Conservation (phyloP, 2,888 invertebrate genomes). For the Theretra japonica region DNA sequence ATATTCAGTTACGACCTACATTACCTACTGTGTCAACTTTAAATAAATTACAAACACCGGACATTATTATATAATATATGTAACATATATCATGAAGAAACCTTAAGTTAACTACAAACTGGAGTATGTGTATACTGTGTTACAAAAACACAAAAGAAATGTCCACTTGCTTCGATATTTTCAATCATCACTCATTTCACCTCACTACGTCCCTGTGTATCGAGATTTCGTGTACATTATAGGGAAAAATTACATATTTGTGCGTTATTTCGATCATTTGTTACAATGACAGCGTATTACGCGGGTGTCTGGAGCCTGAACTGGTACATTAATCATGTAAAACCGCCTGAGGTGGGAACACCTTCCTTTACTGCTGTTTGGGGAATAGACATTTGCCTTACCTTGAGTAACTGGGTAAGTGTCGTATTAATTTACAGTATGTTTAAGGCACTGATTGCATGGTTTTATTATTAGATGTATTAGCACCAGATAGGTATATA, state of each 20-base stretch:
- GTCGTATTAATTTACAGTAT: neutral
- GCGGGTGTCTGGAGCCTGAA: slow-evolving; percentile 42
- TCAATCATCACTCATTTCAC: neutral
- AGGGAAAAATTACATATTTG: slow-evolving; percentile 38
- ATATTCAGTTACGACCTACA: no score
- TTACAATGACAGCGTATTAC: slow-evolving; percentile 60
- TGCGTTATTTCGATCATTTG: slow-evolving; percentile 55
- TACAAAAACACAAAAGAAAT: neutral
- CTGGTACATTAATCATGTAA: slow-evolving; percentile 48
- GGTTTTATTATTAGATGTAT: neutral
- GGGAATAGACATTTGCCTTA: neutral
- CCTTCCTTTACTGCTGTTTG: slow-evolving; percentile 14
- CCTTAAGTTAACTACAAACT: no score
- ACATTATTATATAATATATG: no score
- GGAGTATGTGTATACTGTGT: neutral
- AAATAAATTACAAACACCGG: no score
- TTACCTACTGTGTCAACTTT: no score
- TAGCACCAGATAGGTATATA: no score
- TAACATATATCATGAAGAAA: no score
- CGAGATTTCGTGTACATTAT: slow-evolving; percentile 35
- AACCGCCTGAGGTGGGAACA: slow-evolving; percentile 28
- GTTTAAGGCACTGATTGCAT: neutral
- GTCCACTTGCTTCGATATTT: neutral
- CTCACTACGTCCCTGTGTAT: slow-evolving; percentile 12
- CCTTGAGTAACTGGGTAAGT: neutral